phyloP scores from a whole-genome alignment of 2,888 invertebrate genomes.

The Globia sparganii region DNA sequence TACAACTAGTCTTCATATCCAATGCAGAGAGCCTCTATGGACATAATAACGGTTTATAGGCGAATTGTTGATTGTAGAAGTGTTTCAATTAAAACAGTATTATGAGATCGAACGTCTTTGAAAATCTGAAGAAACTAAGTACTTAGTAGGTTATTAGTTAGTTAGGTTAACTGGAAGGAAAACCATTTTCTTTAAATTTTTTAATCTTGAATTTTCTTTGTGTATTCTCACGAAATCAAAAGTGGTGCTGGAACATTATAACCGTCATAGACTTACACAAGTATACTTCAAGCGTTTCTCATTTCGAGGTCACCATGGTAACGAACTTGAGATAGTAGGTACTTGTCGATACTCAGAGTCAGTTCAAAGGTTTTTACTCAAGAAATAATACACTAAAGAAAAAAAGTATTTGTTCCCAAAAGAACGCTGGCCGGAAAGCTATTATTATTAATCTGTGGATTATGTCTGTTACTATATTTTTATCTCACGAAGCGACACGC shows the following conservation, averaged over 20 bases:
- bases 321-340: conserved; percentile 19
- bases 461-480: not conserved
- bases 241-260: conserved; percentile 8
- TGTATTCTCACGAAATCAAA: conserved; percentile 6
- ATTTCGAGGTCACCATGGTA: conserved; percentile 18
- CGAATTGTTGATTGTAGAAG: not conserved
- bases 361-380: conserved; percentile 19
- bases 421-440: not conserved
- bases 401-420: not conserved
- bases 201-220: not conserved
- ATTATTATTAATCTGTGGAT: not conserved
- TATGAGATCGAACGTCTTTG: not conserved
- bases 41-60: not conserved
- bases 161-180: too few relatives aligned
- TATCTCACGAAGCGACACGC: not conserved
- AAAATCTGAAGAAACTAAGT: not conserved
- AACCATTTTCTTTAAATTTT: not conserved
- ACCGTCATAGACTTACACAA: not conserved
- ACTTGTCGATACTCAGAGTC: conserved; percentile 12
- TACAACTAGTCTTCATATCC: not conserved
- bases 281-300: conserved; percentile 3
- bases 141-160: not conserved
- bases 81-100: not conserved
- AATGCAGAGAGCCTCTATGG: not conserved
- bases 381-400: not conserved